A percentile compares a stretch with the other conserved stretches of the same genome.
These are phyloP conservation scores for Globia sparganii DNA, from an alignment of 2,888 invertebrate genomes.

Conservation along the genomic window DNA sequence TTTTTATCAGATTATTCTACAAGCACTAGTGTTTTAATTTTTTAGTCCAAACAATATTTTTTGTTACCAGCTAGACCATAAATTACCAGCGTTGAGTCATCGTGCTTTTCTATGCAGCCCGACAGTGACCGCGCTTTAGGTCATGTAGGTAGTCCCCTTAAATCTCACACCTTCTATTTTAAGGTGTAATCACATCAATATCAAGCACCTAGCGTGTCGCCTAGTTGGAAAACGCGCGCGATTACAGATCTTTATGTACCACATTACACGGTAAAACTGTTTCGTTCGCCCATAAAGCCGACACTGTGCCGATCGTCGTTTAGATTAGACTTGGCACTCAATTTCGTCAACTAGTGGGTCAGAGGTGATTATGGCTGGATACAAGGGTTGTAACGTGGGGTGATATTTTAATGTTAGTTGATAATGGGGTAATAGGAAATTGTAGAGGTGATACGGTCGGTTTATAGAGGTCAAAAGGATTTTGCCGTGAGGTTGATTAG, in stretches of 20 bases:
- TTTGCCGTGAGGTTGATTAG: background rate
- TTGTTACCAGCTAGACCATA: too few species aligned
- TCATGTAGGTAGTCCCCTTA: too few species aligned
- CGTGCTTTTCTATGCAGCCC: too few species aligned
- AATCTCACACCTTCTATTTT: background rate
- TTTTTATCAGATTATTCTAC: too few species aligned
- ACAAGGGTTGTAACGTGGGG: constrained; percentile 48
- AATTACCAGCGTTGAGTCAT: too few species aligned
- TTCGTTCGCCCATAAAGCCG: constrained; percentile 66
- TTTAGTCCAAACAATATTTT: too few species aligned
- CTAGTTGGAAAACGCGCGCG: constrained; percentile 64
- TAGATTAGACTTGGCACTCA: constrained; percentile 76
- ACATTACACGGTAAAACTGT: constrained; percentile 73
- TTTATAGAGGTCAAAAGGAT: background rate
- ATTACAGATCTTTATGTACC: constrained; percentile 70
- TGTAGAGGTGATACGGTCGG: constrained; percentile 27
- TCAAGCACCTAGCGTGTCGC: constrained; percentile 61
- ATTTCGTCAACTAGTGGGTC: constrained; percentile 72
- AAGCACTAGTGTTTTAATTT: too few species aligned
- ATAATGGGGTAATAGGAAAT: constrained; percentile 56
- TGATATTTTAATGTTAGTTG: constrained; percentile 57
- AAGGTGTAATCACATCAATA: constrained; percentile 12
- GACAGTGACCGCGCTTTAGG: too few species aligned
- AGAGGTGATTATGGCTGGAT: constrained; percentile 50
- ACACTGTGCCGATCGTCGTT: constrained; percentile 75